Base-by-base conservation (phyloP, 2,113 vertebrate species). In the Scomber colias region DNA sequence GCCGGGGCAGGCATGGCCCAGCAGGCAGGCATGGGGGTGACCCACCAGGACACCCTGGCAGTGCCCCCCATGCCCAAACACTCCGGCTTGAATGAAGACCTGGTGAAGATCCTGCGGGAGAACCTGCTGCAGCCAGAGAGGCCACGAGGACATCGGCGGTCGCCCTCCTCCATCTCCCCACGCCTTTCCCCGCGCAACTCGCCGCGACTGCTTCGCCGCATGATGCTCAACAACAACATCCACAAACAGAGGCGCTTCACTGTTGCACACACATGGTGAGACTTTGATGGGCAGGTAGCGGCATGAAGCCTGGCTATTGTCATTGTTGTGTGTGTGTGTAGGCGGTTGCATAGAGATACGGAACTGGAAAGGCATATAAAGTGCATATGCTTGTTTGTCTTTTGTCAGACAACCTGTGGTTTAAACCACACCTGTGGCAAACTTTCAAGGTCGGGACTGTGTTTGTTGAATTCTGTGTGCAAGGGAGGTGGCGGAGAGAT, bases 261-360 rank as follows among this genome's bases (percentile, higher is more conserved):
- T 0, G 98, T 99, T 73, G 98, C 98, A 61, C 97, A 99, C 94
- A 99, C 98, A 80, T 99, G 98, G 98, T 99, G 97, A 97, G 97
- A 78, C 60, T 24, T 9, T 6, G 12, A 17, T 21, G 48, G 15
- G 31, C 40, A 35, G 35, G 50, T 3, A 53, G 50, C 15, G 35
- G 11, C 55, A 16, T 21, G 51, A 67, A 48, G 10, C 13, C 11
- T 30, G 3, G 63, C 27, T 49, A 2, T 57, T 64, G 24, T 19
- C 4, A 8, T 11, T 70, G 69, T 31, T 77, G 19, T 65, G 75
- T 67, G 55, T 21, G 53, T 15, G 12, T 17, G 49, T 12, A 59
- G 27, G 56, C n/a, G 54, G 16, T 10, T 14, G 49, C 12, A 65
- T 27, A 24, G 21, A 40, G 6, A 46, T 21, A 46, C n/a, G 30